These are phyloP conservation scores for Falco novaeseelandiae DNA, from an alignment of 2,797 vertebrate genomes.

Conservation along the genomic window DNA sequence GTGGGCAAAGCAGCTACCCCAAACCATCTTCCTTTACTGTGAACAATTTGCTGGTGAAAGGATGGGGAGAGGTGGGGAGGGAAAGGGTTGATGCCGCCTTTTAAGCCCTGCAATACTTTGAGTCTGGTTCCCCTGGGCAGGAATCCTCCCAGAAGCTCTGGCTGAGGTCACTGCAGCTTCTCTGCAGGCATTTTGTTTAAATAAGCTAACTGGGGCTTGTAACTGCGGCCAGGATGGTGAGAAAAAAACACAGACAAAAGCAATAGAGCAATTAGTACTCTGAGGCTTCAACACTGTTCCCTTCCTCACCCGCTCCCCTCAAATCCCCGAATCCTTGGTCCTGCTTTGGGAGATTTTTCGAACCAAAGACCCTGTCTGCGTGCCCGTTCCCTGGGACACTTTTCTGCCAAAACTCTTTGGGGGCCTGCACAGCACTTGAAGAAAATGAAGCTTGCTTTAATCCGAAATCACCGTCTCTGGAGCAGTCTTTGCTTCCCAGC, in stretches of 20 bases:
- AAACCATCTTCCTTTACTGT: neutral
- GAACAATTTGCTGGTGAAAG: neutral
- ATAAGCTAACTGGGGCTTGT: neutral
- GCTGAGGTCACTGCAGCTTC: neutral
- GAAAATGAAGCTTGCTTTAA: neutral
- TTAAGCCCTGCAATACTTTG: neutral
- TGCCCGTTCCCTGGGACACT: neutral
- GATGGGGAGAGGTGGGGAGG: neutral
- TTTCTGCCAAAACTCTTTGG: neutral
- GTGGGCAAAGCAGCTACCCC: neutral
- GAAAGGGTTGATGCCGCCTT: neutral
- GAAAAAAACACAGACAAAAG: neutral
- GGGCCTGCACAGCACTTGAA: too few relatives aligned
- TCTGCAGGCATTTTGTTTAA: neutral
- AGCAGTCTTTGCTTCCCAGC: neutral
- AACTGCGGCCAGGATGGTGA: neutral
- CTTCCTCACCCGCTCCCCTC: neutral
- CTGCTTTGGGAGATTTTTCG: neutral
- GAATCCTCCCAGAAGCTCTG: neutral
- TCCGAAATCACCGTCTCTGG: neutral
- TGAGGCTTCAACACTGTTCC: neutral
- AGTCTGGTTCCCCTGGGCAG: neutral
- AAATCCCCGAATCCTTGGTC: accelerated
- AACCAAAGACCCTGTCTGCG: neutral
- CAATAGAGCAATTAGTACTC: neutral